Evolutionary conservation across 2,113 vertebrate genomes (phyloP).

Genomic region (Forbesichthys agassizii): DNA sequence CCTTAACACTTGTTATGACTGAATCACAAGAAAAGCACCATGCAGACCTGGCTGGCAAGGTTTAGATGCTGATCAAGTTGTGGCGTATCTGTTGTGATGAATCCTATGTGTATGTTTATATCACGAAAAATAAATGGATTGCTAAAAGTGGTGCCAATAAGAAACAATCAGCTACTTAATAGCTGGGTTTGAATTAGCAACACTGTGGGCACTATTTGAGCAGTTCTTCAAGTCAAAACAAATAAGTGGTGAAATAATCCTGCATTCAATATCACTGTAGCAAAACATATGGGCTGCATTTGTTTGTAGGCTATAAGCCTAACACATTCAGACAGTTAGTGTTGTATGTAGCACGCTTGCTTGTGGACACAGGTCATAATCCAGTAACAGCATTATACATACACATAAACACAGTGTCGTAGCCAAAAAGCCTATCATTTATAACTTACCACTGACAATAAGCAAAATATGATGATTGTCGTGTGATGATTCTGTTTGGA

Average conservation of each 20-base stretch:
- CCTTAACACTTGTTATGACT: background rate
- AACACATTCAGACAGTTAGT: background rate
- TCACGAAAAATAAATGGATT: background rate
- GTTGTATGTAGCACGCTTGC: background rate
- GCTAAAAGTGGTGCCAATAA: background rate
- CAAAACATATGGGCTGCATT: background rate
- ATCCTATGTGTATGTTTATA: background rate
- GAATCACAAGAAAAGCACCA: background rate
- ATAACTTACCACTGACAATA: constrained; percentile 53
- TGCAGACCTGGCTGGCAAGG: background rate
- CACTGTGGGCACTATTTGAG: background rate
- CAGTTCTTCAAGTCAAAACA: constrained; percentile 5
- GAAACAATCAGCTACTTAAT: background rate
- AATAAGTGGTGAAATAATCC: constrained; percentile 14
- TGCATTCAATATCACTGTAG: background rate
- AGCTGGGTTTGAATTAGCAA: background rate
- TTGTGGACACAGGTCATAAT: background rate
- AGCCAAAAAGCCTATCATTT: background rate
- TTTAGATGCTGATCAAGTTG: background rate
- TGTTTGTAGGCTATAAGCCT: background rate
- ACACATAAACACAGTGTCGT: background rate
- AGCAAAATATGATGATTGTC: constrained; percentile 36
- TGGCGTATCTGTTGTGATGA: background rate
- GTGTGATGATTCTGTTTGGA: constrained; percentile 48
- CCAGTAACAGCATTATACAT: background rate